These are phyloP conservation scores for Eupristina koningsbergeri DNA, from an alignment of 1,140 invertebrate species.

Conservation along the genomic window DNA sequence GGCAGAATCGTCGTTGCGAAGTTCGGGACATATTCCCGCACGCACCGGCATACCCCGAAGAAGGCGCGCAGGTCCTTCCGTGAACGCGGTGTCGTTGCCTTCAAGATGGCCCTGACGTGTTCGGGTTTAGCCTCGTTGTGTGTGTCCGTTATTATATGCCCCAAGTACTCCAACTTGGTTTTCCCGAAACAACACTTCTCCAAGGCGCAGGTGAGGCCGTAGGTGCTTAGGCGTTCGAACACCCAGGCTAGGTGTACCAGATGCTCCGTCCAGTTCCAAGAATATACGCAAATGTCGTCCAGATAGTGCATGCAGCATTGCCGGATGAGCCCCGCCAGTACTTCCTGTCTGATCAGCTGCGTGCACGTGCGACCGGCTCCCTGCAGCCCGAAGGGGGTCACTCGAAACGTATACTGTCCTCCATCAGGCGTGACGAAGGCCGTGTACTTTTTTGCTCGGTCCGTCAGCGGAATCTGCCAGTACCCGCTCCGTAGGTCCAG, in stretches of 20 bases:
- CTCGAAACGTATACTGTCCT: too few relatives aligned
- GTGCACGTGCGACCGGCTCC: too few relatives aligned
- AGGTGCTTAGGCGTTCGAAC: background rate
- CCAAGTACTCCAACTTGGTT: background rate
- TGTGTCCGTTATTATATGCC: background rate
- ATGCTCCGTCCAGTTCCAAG: too few relatives aligned
- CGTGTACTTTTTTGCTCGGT: too few relatives aligned
- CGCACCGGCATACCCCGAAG: background rate
- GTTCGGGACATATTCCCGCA: background rate
- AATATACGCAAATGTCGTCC: too few relatives aligned
- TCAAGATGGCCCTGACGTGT: background rate
- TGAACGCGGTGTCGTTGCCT: background rate
- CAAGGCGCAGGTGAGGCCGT: background rate
- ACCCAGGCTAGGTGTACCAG: background rate
- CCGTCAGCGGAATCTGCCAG: too few relatives aligned
- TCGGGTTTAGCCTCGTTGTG: background rate
- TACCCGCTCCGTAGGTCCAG: too few relatives aligned
- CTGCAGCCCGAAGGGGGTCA: too few relatives aligned
- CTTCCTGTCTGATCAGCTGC: too few relatives aligned
- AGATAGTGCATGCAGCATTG: too few relatives aligned
- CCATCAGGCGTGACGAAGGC: too few relatives aligned
- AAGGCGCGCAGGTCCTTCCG: background rate
- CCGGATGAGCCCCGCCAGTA: too few relatives aligned
- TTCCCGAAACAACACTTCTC: background rate
- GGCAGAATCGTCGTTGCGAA: background rate